Conservation (phyloP, 2,797 vertebrate genomes). For the Cottoperca gobio region DNA sequence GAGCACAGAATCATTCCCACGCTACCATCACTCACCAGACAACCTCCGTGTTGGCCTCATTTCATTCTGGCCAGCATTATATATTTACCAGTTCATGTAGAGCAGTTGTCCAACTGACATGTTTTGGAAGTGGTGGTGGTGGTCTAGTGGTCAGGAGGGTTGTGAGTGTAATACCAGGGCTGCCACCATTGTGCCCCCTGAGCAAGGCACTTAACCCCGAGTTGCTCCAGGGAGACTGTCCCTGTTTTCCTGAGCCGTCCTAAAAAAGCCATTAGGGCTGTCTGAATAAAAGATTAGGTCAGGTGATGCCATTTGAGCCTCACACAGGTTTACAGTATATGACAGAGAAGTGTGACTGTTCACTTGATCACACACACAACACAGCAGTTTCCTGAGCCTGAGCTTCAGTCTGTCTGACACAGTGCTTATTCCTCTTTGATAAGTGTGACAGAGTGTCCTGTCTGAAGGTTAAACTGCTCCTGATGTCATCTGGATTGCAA, state of each 20-base stretch:
- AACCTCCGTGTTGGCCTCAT: constrained; percentile 43
- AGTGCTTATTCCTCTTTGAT: constrained; percentile 21
- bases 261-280: not conserved
- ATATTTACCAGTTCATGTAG: not conserved
- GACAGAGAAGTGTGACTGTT: constrained; percentile 24
- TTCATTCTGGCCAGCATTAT: constrained; percentile 26
- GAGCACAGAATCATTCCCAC: constrained; percentile 42
- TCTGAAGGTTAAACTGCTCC: not conserved
- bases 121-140: not conserved
- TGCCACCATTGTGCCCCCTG: too few species aligned
- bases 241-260: not conserved
- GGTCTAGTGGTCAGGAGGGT: too few species aligned
- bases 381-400: constrained; percentile 51
- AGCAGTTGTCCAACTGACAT: not conserved
- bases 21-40: constrained; percentile 43
- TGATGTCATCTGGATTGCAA: not conserved
- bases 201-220: too few species aligned
- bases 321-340: constrained; percentile 4
- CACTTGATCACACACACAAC: constrained; percentile 17
- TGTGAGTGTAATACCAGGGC: too few species aligned
- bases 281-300: not conserved
- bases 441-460: not conserved
- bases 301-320: not conserved
- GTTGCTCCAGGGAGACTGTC: too few species aligned
- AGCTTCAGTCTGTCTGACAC: constrained; percentile 35